Percentiles rank a stretch among this genome's conserved stretches.
Evolutionary conservation across 1,140 invertebrate species (phyloP).

Genomic region (Nebria ingens): DNA sequence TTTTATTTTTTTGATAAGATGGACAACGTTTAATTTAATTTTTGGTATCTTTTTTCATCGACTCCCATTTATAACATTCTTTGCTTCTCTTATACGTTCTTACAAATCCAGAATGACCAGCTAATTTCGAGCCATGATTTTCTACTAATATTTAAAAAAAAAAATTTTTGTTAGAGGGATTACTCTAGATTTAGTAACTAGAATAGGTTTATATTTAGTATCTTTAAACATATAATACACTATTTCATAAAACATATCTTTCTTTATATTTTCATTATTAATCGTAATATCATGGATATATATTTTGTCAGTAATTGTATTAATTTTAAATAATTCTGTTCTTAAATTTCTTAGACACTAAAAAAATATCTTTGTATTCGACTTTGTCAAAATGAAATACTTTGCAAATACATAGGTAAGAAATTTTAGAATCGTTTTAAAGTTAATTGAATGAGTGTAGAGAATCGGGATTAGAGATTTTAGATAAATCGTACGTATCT

Average conservation of each 20-base stretch:
- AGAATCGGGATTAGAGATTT: not conserved
- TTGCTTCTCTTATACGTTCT: slow-evolving; percentile 24
- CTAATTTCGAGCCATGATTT: slow-evolving; percentile 17
- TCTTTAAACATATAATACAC: slow-evolving; percentile 11
- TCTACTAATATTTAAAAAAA: slow-evolving; percentile 19
- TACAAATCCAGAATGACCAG: slow-evolving; percentile 25
- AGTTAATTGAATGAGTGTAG: not conserved
- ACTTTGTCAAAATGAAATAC: no score
- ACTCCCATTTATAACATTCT: slow-evolving; percentile 22
- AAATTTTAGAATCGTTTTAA: not conserved
- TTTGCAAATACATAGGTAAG: not conserved
- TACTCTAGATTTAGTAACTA: slow-evolving; percentile 6
- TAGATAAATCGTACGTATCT: slow-evolving; percentile 15
- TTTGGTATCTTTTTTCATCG: slow-evolving; percentile 25
- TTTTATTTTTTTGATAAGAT: slow-evolving; percentile 26
- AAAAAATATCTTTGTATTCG: no score
- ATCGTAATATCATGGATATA: slow-evolving; percentile 13
- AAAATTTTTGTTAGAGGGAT: not conserved
- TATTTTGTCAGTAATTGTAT: no score
- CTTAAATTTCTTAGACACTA: no score
- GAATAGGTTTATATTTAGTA: not conserved
- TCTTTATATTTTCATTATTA: slow-evolving; percentile 13
- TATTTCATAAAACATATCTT: slow-evolving; percentile 15
- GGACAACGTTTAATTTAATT: slow-evolving; percentile 24
- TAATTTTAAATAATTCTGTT: no score